Evolutionary conservation across 2,888 invertebrate genomes (phyloP), one percentile per base, ranked within the genome.

Genomic region (Corbicula japonica): DNA sequence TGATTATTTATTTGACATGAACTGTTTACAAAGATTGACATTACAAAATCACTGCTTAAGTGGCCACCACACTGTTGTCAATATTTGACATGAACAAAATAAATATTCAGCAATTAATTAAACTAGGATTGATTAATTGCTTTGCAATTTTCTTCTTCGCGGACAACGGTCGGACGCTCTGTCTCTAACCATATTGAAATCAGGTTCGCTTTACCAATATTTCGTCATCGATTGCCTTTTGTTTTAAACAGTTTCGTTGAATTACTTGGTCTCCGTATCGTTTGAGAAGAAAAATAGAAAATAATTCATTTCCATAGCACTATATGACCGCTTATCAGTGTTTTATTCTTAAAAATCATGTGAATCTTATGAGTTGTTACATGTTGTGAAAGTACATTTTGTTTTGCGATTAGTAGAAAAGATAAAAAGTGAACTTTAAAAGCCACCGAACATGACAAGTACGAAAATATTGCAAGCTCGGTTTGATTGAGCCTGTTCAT

Each of bases 41-140:
- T 71, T 71, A 71, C 52, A 76, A 71, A 76, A 76, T 71, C 70
- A 63, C 71, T 35, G 71, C 56, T 68, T 62, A 74, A 79, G 74
- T 74, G 79, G 79, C 79, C 65, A 72, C 69, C 76, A 80, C 72
- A 46, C 63, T 54, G 50, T 54, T 80, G 80, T 80, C 80, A 71
- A 69, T 80, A 72, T 54, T 69, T 76, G 80, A 72, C 80, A 68
- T 62, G 72, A 69, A 65, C 65, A 73, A 76, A 80, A 80, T 80
- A 80, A 80, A 80, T 80, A 76, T 56, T 72, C 80, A 41, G 68
- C 76, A 80, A 80, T 80, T 80, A 80, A 80, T 80, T 80, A 81
- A 81, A 81, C 54, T 61, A 62, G 12, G 73, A 81, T 76, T 81
- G 80, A 81, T 81, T 76, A 81, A 81, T 81, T 48, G 70, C 74